Conservation (phyloP, 2,888 invertebrate genomes). For the Drosophila histrio region DNA sequence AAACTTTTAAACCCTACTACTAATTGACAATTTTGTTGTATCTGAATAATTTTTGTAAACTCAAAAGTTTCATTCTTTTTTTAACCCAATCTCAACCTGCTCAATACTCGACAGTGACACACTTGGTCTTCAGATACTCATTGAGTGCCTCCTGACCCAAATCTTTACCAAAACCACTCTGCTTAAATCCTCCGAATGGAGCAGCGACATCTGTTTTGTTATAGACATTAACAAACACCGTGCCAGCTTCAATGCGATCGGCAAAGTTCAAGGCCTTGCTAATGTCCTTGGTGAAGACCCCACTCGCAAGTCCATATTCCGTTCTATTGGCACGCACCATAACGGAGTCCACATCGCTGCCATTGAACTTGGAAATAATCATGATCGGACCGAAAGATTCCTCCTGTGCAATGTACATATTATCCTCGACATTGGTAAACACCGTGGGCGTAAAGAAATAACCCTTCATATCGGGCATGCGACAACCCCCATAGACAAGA, state of each 20-base stretch:
- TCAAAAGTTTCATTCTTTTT: neutral
- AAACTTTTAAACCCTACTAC: too few species aligned
- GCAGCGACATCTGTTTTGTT: constrained; percentile 99
- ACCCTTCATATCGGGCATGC: constrained; percentile 86
- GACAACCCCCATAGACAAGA: constrained; percentile 92
- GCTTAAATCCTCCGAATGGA: constrained; percentile 98
- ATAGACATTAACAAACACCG: constrained; percentile 98
- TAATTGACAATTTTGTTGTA: neutral
- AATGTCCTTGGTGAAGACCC: constrained; percentile 96
- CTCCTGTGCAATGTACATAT: constrained; percentile 96
- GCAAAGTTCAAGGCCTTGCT: constrained; percentile 91
- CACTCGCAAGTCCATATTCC: constrained; percentile 97
- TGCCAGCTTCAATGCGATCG: constrained; percentile 95
- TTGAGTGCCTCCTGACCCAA: constrained; percentile 94
- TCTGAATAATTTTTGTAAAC: neutral
- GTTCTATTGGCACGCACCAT: constrained; percentile 94
- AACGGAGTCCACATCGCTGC: constrained; percentile 93
- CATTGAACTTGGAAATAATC: constrained; percentile 95
- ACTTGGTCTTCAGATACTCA: constrained; percentile 97
- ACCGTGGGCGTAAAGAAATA: constrained; percentile 96
- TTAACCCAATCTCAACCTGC: neutral
- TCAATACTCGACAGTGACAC: constrained; percentile 96
- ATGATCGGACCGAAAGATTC: constrained; percentile 99
- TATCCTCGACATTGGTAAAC: constrained; percentile 95
- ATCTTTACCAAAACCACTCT: constrained; percentile 98